Evolutionary conservation across 2,797 vertebrate species (phyloP).

Genomic region (Rhabdomys pumilio): DNA sequence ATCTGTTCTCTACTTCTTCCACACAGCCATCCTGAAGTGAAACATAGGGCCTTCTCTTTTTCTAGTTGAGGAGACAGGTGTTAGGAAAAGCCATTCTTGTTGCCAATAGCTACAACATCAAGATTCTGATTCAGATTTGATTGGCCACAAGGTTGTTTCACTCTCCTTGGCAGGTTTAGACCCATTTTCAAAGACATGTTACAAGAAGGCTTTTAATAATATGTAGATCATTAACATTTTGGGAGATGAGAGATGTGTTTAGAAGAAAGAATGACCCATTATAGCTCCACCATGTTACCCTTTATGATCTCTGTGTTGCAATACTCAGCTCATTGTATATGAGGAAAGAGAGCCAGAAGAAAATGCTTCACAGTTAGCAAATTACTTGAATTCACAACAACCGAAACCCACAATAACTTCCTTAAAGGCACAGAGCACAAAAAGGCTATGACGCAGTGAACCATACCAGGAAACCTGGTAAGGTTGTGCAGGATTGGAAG

Average conservation of each 20-base stretch:
- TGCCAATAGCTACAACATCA: neutral
- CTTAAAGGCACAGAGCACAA: neutral
- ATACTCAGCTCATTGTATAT: neutral
- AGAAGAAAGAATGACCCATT: no score
- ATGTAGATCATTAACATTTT: neutral
- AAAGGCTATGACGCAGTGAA: no score
- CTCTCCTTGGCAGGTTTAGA: neutral
- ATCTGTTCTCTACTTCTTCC: neutral
- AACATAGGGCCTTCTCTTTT: neutral
- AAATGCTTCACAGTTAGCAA: neutral
- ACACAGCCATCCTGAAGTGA: neutral
- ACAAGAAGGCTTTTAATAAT: neutral
- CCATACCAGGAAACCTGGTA: no score
- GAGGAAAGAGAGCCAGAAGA: neutral
- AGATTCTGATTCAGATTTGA: neutral
- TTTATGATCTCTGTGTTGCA: neutral
- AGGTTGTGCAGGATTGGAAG: no score
- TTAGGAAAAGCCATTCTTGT: neutral
- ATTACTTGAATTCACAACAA: neutral
- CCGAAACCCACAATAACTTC: neutral
- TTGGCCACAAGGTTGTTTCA: neutral
- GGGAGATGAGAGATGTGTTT: neutral
- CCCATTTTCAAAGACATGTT: neutral
- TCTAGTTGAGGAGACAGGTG: neutral
- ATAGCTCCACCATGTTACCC: neutral